Evolutionary conservation across 1,140 invertebrate genomes (phyloP), one percentile per base, ranked within the genome.

Genomic region (Brachionus koreanus): DNA sequence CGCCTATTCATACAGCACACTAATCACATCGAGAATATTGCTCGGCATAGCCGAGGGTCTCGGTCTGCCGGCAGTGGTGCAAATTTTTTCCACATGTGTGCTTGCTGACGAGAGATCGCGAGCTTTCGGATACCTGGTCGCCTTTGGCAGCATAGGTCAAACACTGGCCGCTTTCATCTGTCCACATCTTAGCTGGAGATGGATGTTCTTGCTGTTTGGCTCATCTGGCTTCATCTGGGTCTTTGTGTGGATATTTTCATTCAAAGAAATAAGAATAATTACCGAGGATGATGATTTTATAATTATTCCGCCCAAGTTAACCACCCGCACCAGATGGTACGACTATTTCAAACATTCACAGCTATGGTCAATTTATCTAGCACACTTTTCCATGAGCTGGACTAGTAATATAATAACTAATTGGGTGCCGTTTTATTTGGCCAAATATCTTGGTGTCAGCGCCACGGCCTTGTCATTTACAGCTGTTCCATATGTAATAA

Each of bases 311-410:
- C 49, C 67, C 16, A 72, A 82, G 35, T 88, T 88, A 81, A 92
- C 90, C 85, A 85, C 88, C 83, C 90, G 86, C 84, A 88, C 91
- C 16, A 86, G 90, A 7, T 93, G 92, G 92, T 89, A 88, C 33
- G 91, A 92, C 86, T 93, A 93, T 84, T 87, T 94, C 63, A 87
- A 89, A 52, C 91, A 92, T 85, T 93, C 92, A 91, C 91, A 92
- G 0, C 87, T 94, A 13, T 93, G 93, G 93, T 91, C 93, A 2
- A 90, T 93, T 83, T 94, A 94, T 84, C 91, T 92, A 82, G 93
- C 93, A 33, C 93, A 94, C 87, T 94, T 94, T 88, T 91, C 92
- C 25, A 94, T 94, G 93, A 93, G 93, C 86, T 94, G 93, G 93
- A 92, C 92, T 42, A 93, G 92, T 84, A 93, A 94, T 85, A 93